A percentile compares a stretch with the other conserved stretches of the same genome.
These are phyloP conservation scores for Sebastes jordani DNA, from an alignment of 2,797 vertebrate genomes.

Conservation along the genomic window DNA sequence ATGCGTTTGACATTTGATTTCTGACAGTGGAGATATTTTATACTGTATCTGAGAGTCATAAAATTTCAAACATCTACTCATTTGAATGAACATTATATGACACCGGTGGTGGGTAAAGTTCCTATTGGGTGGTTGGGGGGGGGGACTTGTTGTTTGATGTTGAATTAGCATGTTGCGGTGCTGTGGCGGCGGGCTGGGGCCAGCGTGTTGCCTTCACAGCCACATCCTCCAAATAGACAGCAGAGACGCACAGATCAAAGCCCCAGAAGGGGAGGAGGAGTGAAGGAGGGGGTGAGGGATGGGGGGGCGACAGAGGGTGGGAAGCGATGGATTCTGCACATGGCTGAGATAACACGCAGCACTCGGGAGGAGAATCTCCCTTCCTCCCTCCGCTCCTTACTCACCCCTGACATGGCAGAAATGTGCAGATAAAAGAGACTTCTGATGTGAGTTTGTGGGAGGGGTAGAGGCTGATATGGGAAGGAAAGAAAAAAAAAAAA, in stretches of 20 bases:
- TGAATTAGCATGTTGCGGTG: constrained; percentile 63
- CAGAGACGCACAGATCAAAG: constrained; percentile 61
- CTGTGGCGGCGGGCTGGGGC: constrained; percentile 28
- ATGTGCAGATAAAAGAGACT: constrained; percentile 61
- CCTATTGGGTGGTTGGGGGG: background rate
- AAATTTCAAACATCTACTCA: background rate
- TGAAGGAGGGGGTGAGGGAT: constrained; percentile 8
- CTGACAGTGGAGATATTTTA: background rate
- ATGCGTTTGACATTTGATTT: background rate
- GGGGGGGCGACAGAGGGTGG: background rate
- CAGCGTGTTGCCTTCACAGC: constrained; percentile 33
- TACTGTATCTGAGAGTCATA: background rate
- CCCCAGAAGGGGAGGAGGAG: constrained; percentile 23
- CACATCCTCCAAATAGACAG: constrained; percentile 43
- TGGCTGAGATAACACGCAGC: constrained; percentile 51
- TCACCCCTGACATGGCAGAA: constrained; percentile 69
- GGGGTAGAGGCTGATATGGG: background rate
- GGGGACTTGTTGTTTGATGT: constrained; percentile 36
- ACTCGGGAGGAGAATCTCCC: constrained; percentile 49
- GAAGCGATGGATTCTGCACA: constrained; percentile 24
- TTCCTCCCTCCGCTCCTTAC: constrained; percentile 45
- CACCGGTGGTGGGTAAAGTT: background rate
- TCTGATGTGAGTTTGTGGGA: constrained; percentile 38
- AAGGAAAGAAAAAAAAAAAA: background rate
- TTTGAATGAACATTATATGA: background rate